Evolutionary conservation across 2,113 vertebrate species (phyloP).

Genomic region (Bolborhynchus lineola): DNA sequence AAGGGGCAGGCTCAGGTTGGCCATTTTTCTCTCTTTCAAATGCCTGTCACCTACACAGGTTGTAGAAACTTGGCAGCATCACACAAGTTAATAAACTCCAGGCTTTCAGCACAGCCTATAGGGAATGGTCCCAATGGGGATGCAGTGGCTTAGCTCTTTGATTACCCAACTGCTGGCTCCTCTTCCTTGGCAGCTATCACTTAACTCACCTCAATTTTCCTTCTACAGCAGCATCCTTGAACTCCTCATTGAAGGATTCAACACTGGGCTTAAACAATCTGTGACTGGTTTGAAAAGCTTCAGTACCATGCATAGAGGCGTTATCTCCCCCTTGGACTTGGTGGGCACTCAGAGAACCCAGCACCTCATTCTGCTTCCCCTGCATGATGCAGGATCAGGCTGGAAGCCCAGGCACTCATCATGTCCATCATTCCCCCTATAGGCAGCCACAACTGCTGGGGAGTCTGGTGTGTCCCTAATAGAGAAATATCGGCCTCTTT

Average conservation of each 20-base stretch:
- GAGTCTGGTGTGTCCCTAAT: neutral
- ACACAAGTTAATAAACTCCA: neutral
- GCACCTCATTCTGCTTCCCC: neutral
- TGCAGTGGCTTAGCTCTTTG: neutral
- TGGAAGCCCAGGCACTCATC: neutral
- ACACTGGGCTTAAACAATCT: neutral
- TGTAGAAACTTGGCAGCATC: neutral
- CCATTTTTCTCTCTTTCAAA: neutral
- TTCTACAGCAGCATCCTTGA: neutral
- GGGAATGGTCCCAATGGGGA: neutral
- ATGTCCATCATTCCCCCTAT: neutral
- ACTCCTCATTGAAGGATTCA: neutral
- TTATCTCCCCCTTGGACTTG: neutral
- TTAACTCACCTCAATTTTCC: neutral
- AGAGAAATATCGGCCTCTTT: neutral
- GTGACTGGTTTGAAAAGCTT: neutral
- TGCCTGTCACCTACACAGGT: neutral
- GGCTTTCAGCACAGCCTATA: neutral
- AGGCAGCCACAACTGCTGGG: neutral
- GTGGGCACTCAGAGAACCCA: neutral
- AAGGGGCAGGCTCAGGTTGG: neutral
- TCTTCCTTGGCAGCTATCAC: neutral
- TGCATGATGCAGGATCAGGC: neutral
- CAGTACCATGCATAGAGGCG: fast-evolving
- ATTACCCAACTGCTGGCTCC: neutral